Conservation (phyloP, 1,140 invertebrate genomes). For the Physella acuta region DNA sequence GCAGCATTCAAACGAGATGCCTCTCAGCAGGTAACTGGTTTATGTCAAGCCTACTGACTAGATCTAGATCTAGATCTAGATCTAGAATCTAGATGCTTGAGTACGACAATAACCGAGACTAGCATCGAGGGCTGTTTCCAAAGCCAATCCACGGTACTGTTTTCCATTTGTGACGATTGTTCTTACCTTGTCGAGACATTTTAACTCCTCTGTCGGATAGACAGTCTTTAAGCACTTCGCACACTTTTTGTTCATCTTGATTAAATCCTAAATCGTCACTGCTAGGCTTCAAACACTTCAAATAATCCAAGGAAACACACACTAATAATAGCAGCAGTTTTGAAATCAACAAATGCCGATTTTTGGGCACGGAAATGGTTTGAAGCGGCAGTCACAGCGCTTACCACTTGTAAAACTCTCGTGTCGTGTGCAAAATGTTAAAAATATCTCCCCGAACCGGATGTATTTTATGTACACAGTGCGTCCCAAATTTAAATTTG, state of each 20-base stretch:
- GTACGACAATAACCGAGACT: no score
- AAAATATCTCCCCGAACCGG: no score
- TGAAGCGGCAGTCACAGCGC: constrained; percentile 3
- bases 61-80: no score
- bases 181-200: constrained; percentile 95
- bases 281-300: background rate
- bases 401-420: constrained; percentile 3
- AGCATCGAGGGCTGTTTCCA: no score
- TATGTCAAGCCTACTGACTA: no score
- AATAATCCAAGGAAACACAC: constrained; percentile 19
- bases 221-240: constrained; percentile 76
- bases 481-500: no score
- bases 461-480: no score
- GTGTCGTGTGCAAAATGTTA: constrained; percentile 27
- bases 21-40: no score
- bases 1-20: no score
- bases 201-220: constrained; percentile 96
- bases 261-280: background rate
- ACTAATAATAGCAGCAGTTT: constrained; percentile 9
- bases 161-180: no score
- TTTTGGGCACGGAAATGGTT: constrained; percentile 27
- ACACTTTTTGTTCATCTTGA: constrained; percentile 44
- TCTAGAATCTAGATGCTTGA: no score
- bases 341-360: constrained; percentile 26
- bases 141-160: no score